Evolutionary conservation across 2,797 vertebrate species (phyloP).

Genomic region (Falco rusticolus): DNA sequence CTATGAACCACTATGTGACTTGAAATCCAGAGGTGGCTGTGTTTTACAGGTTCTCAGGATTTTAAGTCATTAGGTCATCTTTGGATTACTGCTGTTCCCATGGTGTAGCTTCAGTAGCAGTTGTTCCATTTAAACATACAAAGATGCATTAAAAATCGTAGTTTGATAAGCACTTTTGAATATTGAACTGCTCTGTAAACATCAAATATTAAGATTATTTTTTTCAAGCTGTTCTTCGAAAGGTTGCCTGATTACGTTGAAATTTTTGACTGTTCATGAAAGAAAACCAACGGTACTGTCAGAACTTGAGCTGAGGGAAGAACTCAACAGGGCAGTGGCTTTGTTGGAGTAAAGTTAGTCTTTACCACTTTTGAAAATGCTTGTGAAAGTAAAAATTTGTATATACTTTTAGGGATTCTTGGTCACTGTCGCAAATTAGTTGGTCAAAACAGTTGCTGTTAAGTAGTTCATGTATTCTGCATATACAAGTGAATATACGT

Average conservation of each 20-base stretch:
- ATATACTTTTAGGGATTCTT: neutral
- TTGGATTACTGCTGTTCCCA: neutral
- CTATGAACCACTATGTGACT: neutral
- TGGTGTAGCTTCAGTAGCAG: neutral
- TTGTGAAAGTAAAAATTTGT: neutral
- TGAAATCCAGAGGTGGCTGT: neutral
- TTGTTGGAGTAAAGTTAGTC: neutral
- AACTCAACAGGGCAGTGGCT: accelerated
- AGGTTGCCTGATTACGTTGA: neutral
- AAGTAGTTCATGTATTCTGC: neutral
- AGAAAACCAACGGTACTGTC: neutral
- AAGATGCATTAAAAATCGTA: neutral
- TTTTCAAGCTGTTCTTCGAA: neutral
- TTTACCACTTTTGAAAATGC: neutral
- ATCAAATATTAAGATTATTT: neutral
- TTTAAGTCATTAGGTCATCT: conserved; percentile 1
- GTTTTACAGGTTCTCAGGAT: neutral
- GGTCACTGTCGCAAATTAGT: neutral
- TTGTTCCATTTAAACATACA: neutral
- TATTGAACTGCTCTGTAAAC: neutral
- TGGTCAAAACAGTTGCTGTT: neutral
- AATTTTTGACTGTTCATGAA: neutral
- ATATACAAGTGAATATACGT: neutral
- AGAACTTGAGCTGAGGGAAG: neutral
- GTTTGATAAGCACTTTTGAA: neutral